Evolutionary conservation across 1,140 invertebrate genomes (phyloP), one percentile per base, ranked within the genome.

Genomic region (Kradibia gibbosae): DNA sequence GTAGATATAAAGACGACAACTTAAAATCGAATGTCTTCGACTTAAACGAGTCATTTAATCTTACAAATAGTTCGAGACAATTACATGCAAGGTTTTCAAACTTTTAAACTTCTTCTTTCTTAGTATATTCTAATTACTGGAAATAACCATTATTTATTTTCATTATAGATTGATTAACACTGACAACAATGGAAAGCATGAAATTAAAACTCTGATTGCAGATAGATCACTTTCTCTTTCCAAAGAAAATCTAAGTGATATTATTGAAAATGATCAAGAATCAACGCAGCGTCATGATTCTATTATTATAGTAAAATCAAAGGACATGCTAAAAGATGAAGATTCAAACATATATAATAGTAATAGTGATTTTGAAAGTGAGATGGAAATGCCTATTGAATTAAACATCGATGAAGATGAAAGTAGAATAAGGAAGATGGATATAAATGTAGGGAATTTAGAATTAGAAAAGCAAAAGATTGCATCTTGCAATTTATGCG

Each of bases 61-160:
- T 67, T 36, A 67, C 84, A 5, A 85, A 75, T 0, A 86, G 85
- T 71, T 88, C 87, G 25, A 87, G 83, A 79, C 83, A 84, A 39
- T 82, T 89, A n/a, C 83, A 86, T 36, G 71, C 80, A 53, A 88
- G 87, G 87, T 74, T 36, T 39, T 13, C 53, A 57, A 4, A 20
- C 17, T 57, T 57, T 57, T 17, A n/a, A n/a, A 5, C 53, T 57
- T 57, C n/a, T 57, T 57, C n/a, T 22, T 57, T 57, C 5, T 57
- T 57, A 25, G 10, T 57, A 22, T 13, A 57, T 13, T 10, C 25
- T 34, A 28, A 28, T 7, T n/a, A n/a, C 25, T 15, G 28, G 25
- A 7, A 39, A n/a, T n/a, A 55, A 55, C 13, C n/a, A 50, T 57
- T 65, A 1, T 48, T 45, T 34, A 31, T 77, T 2, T 48, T 60